These are phyloP conservation scores for Drosophila bocqueti DNA, from an alignment of 1,140 invertebrate genomes.

Conservation along the genomic window DNA sequence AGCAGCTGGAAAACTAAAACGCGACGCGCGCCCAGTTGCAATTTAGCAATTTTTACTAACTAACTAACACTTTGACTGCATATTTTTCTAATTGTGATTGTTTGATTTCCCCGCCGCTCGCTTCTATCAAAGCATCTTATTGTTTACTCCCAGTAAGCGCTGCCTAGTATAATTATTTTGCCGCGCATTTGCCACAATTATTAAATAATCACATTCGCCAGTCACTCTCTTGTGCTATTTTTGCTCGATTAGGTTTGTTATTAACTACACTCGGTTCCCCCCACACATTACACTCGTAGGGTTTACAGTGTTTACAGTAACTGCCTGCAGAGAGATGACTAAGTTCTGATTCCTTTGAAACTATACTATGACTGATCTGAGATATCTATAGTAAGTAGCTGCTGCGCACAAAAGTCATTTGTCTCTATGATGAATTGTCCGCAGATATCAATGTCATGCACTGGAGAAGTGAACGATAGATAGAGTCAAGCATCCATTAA, in stretches of 20 bases:
- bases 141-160: slow-evolving; percentile 40
- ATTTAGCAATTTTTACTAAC: slow-evolving; percentile 67
- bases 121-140: slow-evolving; percentile 43
- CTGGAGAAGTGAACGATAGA: slow-evolving; percentile 1
- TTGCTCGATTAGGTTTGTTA: slow-evolving; percentile 76
- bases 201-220: slow-evolving; percentile 78
- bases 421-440: slow-evolving; percentile 18
- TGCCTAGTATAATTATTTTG: slow-evolving; percentile 68
- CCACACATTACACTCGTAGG: not conserved
- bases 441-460: slow-evolving; percentile 10
- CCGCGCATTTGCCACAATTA: slow-evolving; percentile 80
- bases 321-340: slow-evolving; percentile 45
- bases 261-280: slow-evolving; percentile 44
- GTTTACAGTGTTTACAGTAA: slow-evolving; percentile 7
- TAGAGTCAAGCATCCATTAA: slow-evolving; percentile 14
- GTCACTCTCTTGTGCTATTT: slow-evolving; percentile 73
- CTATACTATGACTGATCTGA: slow-evolving; percentile 49
- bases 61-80: slow-evolving; percentile 68
- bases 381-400: slow-evolving; percentile 36
- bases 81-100: slow-evolving; percentile 67
- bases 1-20: slow-evolving; percentile 61
- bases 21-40: slow-evolving; percentile 74
- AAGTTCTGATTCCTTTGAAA: slow-evolving; percentile 55
- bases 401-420: slow-evolving; percentile 34
- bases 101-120: slow-evolving; percentile 45